Evolutionary conservation across 2,888 invertebrate genomes (phyloP).

Genomic region (Hermaeophaga mercurialis): DNA sequence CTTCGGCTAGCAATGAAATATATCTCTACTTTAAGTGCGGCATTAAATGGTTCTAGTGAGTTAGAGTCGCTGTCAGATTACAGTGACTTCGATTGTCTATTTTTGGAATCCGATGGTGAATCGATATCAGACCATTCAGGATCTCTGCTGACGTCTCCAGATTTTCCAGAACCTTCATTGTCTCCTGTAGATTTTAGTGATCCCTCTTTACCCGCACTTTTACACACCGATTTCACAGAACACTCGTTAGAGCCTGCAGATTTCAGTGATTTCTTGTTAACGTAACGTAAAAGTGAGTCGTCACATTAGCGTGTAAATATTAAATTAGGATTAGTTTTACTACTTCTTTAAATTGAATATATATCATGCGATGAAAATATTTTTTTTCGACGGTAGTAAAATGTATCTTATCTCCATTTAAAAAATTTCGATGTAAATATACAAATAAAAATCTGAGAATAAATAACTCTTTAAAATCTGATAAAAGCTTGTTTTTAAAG

Average conservation of each 20-base stretch:
- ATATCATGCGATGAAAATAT: no score
- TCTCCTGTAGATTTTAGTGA: conserved; percentile 63
- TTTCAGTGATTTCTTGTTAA: conserved; percentile 55
- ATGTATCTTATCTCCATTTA: background rate
- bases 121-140: conserved; percentile 55
- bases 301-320: conserved; percentile 11
- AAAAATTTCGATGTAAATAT: conserved; percentile 1
- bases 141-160: conserved; percentile 49
- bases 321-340: no score
- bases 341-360: no score
- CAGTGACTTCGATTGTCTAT: conserved; percentile 53
- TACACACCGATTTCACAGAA: conserved; percentile 54
- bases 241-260: conserved; percentile 52
- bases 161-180: conserved; percentile 60
- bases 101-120: conserved; percentile 64
- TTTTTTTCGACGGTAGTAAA: background rate
- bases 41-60: conserved; percentile 54
- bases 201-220: conserved; percentile 51
- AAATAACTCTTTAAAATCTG: background rate
- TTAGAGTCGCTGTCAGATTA: conserved; percentile 44
- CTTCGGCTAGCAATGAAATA: conserved; percentile 70
- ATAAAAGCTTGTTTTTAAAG: no score
- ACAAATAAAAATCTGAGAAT: background rate
- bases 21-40: conserved; percentile 69
- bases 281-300: conserved; percentile 42